These are phyloP conservation scores for Armadillidium nasatum DNA, from an alignment of 1,140 invertebrate species.

Conservation along the genomic window DNA sequence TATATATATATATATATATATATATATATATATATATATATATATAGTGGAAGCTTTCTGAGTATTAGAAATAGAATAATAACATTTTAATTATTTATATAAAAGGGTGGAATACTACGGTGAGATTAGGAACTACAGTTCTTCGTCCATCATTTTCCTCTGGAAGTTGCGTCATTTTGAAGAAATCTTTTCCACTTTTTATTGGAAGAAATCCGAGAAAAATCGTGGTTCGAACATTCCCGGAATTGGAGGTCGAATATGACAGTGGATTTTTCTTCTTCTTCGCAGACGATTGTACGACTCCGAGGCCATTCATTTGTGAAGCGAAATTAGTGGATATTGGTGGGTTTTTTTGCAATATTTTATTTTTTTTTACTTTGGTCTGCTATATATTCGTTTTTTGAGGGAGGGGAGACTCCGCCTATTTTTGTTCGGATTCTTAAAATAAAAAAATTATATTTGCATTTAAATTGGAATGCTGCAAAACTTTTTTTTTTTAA, in stretches of 20 bases:
- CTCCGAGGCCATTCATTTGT: constrained; percentile 28
- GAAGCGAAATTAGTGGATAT: constrained; percentile 23
- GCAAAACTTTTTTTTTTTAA: too few relatives aligned
- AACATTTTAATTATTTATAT: neutral
- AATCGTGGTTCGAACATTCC: neutral
- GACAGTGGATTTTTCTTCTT: constrained; percentile 34
- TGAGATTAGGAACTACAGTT: neutral
- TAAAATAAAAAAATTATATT: too few relatives aligned
- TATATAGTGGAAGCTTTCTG: neutral
- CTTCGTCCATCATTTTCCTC: neutral
- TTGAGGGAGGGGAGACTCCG: too few relatives aligned
- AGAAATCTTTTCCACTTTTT: constrained; percentile 27
- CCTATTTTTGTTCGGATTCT: too few relatives aligned
- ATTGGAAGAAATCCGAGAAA: neutral
- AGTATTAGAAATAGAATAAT: neutral
- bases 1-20: constrained; percentile 11
- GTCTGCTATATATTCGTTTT: too few relatives aligned
- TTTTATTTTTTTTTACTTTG: too few relatives aligned
- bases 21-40: neutral
- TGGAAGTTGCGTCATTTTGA: constrained; percentile 21
- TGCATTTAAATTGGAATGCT: too few relatives aligned
- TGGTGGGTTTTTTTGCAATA: constrained; percentile 24
- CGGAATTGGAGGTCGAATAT: neutral
- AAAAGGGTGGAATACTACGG: constrained; percentile 32
- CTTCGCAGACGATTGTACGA: constrained; percentile 16